Percentiles rank a stretch among this genome's conserved stretches.
Conservation (phyloP, 1,140 invertebrate genomes). For the Cryptotermes secundus region DNA sequence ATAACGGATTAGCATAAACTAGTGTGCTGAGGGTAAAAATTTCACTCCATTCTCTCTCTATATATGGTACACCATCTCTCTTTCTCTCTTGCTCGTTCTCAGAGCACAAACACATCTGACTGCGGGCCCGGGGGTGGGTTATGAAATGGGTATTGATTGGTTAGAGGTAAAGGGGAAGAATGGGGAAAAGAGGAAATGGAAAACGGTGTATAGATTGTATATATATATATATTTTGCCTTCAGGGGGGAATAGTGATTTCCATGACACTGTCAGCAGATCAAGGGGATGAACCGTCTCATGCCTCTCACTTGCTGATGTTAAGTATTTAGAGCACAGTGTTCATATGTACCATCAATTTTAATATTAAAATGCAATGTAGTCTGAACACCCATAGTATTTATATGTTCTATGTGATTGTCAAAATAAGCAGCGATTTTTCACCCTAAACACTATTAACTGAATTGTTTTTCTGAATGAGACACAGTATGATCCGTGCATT, state of each 20-base stretch:
- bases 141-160: slow-evolving; percentile 19
- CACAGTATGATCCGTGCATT: no score
- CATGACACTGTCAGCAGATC: not conserved
- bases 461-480: no score
- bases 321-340: no score
- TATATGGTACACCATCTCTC: not conserved
- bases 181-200: not conserved
- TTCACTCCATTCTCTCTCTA: not conserved
- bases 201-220: slow-evolving; percentile 10
- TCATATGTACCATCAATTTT: no score
- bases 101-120: not conserved
- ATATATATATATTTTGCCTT: slow-evolving; percentile 10
- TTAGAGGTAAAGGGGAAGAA: not conserved
- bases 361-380: no score
- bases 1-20: slow-evolving; percentile 15
- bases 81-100: not conserved
- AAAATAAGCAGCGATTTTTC: no score
- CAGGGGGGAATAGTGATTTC: not conserved
- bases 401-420: no score
- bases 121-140: not conserved
- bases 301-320: no score
- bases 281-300: not conserved
- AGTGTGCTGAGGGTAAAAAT: slow-evolving; percentile 4
- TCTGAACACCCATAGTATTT: no score
- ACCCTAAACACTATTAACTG: no score